Base-by-base conservation (phyloP, 53 echinoderm and acorn worm genomes). In the Luidia sarsii region DNA sequence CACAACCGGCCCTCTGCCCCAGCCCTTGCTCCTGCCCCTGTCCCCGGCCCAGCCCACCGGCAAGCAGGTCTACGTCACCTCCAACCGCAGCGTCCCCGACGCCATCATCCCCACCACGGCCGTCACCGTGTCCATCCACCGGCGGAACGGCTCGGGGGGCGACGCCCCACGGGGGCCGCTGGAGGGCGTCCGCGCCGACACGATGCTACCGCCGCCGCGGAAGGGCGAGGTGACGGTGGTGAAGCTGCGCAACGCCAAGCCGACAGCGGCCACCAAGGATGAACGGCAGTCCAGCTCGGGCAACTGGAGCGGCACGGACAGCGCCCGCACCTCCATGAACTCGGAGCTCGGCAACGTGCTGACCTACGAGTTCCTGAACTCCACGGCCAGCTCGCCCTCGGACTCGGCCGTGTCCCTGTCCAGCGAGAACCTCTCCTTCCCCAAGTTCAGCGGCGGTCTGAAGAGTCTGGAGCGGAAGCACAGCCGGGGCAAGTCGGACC, bases 401-500 rank as follows among this genome's bases (percentile, higher is more conserved):
- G 99, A 99, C 60, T 99, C 99, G 43, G 99, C 99, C 3, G 99
- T 99, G n/a, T 99, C 99, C 9, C 80, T 99, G 48, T 91, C 94
- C 37, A 91, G 86, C 56, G 94, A 94, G 65, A 84, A 84, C 18
- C 39, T 84, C 38, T 29, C 50, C 23, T 63, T 73, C 20, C 72
- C 73, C 29, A 84, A 71, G 20, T 72, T 72, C 4, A 67, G 39
- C 61, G 84, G 73, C 23, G 73, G 84, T 35, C 51, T 73, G 45
- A 71, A 39, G 34, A 63, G 84, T 50, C 64, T 84, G 16, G 84
- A 84, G 43, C 45, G 77, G 36, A 77, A 77, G 60, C 73, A 71
- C 46, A 73, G 72, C 29, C 73, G 71, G 1, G 84, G 84, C 28
- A 84, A 73, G 19, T 71, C 72, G 7, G 73, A 71, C n/a, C 72